Percentiles rank a stretch among this genome's conserved stretches.
phyloP scores from a whole-genome alignment of 1,140 invertebrate species.

The Hypothenemus hampei region DNA sequence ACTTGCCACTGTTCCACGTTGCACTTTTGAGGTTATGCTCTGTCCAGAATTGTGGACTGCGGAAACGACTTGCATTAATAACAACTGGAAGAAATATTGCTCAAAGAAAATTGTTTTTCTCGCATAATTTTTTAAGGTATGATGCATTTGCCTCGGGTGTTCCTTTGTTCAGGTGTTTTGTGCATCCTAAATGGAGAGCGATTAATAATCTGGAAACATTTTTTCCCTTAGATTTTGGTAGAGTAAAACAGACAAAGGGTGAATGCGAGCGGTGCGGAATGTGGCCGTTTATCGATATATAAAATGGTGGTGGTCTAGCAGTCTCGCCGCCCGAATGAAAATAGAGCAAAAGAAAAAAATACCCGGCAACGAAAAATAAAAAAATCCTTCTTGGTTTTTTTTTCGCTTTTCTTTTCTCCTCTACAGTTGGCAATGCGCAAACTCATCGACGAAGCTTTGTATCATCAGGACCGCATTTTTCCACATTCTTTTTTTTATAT shows the following conservation, averaged over 20 bases:
- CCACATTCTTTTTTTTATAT: too few relatives aligned
- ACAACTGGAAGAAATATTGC: too few relatives aligned
- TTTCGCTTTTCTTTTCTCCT: conserved; percentile 19
- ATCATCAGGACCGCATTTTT: conserved; percentile 14
- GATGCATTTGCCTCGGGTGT: too few relatives aligned
- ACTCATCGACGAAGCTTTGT: conserved; percentile 1
- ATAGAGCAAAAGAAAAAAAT: conserved; percentile 29
- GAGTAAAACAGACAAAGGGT: conserved; percentile 23
- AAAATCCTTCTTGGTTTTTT: conserved; percentile 28
- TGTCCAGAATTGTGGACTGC: background rate
- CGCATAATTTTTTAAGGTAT: too few relatives aligned
- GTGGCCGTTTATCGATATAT: conserved; percentile 29
- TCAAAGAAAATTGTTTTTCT: too few relatives aligned
- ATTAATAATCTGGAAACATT: too few relatives aligned
- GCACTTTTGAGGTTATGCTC: conserved; percentile 4
- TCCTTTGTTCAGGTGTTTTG: too few relatives aligned
- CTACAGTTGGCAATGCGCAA: conserved; percentile 9
- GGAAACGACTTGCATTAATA: background rate
- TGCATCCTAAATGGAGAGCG: too few relatives aligned
- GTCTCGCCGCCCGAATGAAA: conserved; percentile 26
- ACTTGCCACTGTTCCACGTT: background rate
- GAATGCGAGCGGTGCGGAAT: conserved; percentile 21
- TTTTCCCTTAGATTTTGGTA: too few relatives aligned
- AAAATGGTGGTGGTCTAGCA: conserved; percentile 25
- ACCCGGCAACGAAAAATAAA: conserved; percentile 29